These are phyloP conservation scores for Hippocampus abdominalis DNA, from an alignment of 2,113 vertebrate species.

Conservation along the genomic window DNA sequence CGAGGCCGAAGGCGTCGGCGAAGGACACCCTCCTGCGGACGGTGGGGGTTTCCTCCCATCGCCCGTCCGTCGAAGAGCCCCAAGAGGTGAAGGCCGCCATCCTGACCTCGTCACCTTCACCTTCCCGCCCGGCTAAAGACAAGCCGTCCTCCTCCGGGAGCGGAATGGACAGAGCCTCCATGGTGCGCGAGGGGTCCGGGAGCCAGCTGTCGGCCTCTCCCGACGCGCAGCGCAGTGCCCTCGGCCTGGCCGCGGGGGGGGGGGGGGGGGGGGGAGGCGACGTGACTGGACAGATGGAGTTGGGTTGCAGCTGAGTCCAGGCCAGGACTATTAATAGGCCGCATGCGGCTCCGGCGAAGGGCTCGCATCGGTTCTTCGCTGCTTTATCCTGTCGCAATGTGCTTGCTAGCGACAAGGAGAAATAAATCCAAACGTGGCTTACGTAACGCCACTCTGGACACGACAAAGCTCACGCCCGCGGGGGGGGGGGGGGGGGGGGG, in stretches of 20 bases:
- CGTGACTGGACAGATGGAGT: slow-evolving; percentile 84
- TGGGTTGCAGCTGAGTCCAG: slow-evolving; percentile 84
- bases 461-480: neutral
- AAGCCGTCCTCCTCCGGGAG: slow-evolving; percentile 53
- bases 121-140: slow-evolving; percentile 54
- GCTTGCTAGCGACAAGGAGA: slow-evolving; percentile 31
- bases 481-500: neutral
- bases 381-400: slow-evolving; percentile 30
- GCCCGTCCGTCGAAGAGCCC: slow-evolving; percentile 77
- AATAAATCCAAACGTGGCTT: slow-evolving; percentile 15
- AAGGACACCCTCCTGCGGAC: slow-evolving; percentile 88
- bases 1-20: slow-evolving; percentile 90
- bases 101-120: slow-evolving; percentile 56
- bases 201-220: slow-evolving; percentile 40
- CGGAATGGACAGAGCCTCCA: slow-evolving; percentile 71
- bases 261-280: slow-evolving; percentile 68
- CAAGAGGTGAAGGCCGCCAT: slow-evolving; percentile 69
- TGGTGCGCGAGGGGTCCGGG: slow-evolving; percentile 62
- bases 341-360: slow-evolving; percentile 64
- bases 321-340: slow-evolving; percentile 88
- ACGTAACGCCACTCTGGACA: neutral
- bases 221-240: slow-evolving; percentile 57
- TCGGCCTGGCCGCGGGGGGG: slow-evolving; percentile 71
- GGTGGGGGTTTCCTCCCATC: slow-evolving; percentile 63
- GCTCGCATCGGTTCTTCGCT: slow-evolving; percentile 22